Conservation (phyloP, 2,113 vertebrate species). For the Lagopus leucura region DNA sequence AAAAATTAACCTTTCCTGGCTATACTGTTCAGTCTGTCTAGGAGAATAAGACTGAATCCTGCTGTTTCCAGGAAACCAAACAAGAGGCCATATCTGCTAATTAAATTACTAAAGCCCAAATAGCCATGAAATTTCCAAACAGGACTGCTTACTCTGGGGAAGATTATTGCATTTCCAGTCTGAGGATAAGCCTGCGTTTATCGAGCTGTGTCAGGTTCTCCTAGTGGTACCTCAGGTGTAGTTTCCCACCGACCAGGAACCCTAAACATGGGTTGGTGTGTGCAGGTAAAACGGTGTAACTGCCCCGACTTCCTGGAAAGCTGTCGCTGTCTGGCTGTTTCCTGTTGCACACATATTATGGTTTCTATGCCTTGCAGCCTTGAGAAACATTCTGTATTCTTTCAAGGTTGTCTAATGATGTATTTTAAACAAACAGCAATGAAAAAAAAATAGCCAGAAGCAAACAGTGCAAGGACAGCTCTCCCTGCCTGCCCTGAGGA, state of each 20-base stretch:
- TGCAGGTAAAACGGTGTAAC: background rate
- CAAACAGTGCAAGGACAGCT: conserved; percentile 4
- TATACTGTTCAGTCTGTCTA: background rate
- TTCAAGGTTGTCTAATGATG: conserved; percentile 6
- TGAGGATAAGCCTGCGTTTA: background rate
- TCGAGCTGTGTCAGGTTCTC: background rate
- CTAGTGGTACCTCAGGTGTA: background rate
- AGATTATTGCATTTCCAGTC: background rate
- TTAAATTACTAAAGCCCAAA: conserved; percentile 21
- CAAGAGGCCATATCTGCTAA: background rate
- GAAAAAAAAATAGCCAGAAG: background rate
- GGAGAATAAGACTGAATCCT: background rate
- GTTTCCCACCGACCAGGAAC: background rate
- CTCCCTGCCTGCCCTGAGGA: background rate
- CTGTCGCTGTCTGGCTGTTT: background rate
- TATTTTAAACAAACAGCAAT: background rate
- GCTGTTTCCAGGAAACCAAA: background rate
- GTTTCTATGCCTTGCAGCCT: background rate
- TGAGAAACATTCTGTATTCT: background rate
- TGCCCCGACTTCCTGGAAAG: background rate
- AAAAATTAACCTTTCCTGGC: background rate
- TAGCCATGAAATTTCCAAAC: background rate
- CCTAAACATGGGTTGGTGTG: background rate
- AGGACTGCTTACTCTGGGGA: background rate
- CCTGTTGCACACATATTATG: background rate